A percentile compares a stretch with the other conserved stretches of the same genome.
These are phyloP conservation scores for Lepas anatifera DNA, from an alignment of 2,888 invertebrate species.

Conservation along the genomic window DNA sequence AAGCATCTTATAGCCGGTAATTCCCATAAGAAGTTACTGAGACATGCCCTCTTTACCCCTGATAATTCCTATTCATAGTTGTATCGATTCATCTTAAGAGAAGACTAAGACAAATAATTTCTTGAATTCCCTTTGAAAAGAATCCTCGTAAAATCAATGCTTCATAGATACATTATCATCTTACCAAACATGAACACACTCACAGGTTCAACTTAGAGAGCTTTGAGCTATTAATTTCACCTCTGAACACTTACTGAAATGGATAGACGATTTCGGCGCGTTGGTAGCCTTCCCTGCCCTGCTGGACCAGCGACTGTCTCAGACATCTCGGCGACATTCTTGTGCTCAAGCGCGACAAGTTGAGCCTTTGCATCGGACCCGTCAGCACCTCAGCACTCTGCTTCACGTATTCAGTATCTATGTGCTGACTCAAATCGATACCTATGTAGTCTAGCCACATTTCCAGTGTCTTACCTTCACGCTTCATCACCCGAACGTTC, in stretches of 20 bases:
- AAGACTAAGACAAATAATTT: background rate
- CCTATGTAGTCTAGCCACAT: background rate
- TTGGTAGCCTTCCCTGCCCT: background rate
- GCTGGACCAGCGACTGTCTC: background rate
- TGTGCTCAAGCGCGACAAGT: background rate
- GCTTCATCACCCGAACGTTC: background rate
- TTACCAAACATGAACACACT: background rate
- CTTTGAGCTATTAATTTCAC: too few relatives aligned
- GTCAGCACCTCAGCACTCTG: background rate
- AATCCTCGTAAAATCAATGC: background rate
- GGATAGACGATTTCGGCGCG: background rate
- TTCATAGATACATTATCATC: background rate
- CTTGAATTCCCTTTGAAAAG: background rate
- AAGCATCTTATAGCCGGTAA: too few relatives aligned
- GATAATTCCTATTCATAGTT: too few relatives aligned
- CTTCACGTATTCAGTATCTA: background rate
- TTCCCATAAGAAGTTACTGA: background rate
- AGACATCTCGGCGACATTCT: background rate
- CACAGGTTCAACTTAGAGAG: background rate
- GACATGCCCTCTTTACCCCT: background rate
- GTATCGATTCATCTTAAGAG: too few relatives aligned
- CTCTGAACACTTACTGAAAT: background rate
- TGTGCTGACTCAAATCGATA: background rate
- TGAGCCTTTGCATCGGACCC: background rate
- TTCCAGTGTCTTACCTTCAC: background rate